Evolutionary conservation across 2,797 vertebrate genomes (phyloP), one percentile per base, ranked within the genome.

Genomic region (Melopsittacus undulatus): DNA sequence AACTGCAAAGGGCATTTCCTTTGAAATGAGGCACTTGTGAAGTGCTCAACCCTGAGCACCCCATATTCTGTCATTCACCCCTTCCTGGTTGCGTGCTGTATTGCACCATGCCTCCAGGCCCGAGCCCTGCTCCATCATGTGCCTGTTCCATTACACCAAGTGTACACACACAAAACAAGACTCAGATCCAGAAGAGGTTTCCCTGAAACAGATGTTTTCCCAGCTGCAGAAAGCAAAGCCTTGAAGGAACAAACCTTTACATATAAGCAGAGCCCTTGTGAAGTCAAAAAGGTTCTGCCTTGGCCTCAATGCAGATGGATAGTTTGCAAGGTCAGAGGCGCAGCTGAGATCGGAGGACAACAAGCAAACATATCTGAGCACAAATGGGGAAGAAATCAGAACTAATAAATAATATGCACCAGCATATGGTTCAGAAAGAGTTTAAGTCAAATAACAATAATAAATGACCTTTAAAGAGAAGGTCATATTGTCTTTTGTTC

Each of bases 391-490:
- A 57, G 52, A 86, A 87, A 91, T 83, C 42, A 68, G 80, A 75
- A 88, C 91, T 52, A 87, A 87, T 68, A 88, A 92, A 80, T 87
- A 89, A 54, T 34, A 34, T n/a, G 43, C 52, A 90, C 40, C 22
- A 57, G 62, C 45, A 63, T 45, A 82, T 11, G 63, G 80, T 79
- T 83, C 74, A 93, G 70, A 76, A 49, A 87, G 63, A 94, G 77
- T 69, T 92, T 82, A 83, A 76, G 83, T 56, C 77, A 75, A 75
- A 20, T 63, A 83, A 66, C 80, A 86, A 32, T 57, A 87, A 69
- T 57, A 66, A 87, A 57, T 61, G 85, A 90, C 82, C 51, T 92
- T 91, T 83, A 66, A 51, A 90, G 93, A 77, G 81, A 18, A 57
- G 69, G 57, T 26, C 78, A 5, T 77, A 64, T 70, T 90, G 89